phyloP scores from a whole-genome alignment of 2,113 vertebrate genomes.

The Apteryx owenii region DNA sequence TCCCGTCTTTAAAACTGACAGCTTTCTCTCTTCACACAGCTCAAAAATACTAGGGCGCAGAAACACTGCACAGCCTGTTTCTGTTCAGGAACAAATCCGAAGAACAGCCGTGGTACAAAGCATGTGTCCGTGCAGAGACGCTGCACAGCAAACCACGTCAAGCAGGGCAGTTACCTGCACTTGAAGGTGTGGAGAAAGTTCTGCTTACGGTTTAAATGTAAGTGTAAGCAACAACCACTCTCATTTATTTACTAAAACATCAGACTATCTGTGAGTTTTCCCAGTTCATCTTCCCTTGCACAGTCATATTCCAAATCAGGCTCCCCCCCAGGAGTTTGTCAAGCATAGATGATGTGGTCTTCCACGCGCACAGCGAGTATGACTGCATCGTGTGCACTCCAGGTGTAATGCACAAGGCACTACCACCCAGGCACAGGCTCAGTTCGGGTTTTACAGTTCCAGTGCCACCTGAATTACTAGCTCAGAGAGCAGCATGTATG shows the following conservation, averaged over 20 bases:
- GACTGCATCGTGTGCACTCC: neutral
- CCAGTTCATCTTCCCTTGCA: neutral
- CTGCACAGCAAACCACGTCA: accelerated
- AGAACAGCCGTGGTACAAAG: neutral
- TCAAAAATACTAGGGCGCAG: neutral
- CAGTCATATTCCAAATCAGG: neutral
- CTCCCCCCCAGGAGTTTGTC: neutral
- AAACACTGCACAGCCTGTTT: neutral
- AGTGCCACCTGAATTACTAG: slow-evolving; percentile 6
- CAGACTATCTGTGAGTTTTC: neutral
- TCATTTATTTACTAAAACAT: neutral
- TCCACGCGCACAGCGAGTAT: neutral
- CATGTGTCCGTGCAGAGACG: neutral
- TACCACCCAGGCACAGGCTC: neutral
- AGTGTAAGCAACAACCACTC: neutral
- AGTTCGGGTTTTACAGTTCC: neutral
- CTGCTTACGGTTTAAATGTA: neutral
- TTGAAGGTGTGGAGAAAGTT: neutral
- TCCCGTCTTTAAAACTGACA: neutral
- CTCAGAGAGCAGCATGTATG: neutral
- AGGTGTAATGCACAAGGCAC: neutral
- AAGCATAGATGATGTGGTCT: neutral
- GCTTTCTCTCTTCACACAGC: neutral
- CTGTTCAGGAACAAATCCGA: neutral
- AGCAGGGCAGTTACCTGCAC: neutral